phyloP scores from a whole-genome alignment of 2,888 invertebrate species.

The Chrysopilus asiliformis region DNA sequence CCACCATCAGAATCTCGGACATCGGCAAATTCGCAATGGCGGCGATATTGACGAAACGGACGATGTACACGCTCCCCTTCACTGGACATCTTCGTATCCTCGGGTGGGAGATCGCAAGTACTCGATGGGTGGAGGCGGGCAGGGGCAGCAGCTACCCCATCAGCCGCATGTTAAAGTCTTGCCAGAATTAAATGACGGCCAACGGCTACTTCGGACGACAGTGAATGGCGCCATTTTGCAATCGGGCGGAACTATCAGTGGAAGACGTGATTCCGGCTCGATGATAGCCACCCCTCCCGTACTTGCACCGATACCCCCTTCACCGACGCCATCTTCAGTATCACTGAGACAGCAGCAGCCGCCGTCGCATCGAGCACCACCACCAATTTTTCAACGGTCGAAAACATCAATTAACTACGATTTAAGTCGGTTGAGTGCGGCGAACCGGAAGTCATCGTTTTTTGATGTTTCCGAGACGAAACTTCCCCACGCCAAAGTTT shows the following conservation, averaged over 20 bases:
- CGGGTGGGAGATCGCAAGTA: conserved; percentile 11
- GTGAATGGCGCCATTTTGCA: conserved; percentile 73
- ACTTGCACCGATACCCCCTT: not conserved
- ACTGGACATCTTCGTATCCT: conserved; percentile 11
- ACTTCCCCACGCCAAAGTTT: conserved; percentile 10
- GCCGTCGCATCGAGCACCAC: conserved; percentile 5
- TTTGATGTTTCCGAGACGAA: conserved; percentile 3
- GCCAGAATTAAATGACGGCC: conserved; percentile 51
- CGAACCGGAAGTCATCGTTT: not conserved
- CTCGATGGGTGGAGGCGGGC: conserved; percentile 7
- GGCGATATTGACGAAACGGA: too few relatives aligned
- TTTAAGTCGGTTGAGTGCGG: not conserved
- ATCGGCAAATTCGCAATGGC: conserved; percentile 4
- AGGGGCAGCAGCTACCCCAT: not conserved
- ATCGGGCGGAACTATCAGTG: conserved; percentile 71
- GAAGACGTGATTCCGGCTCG: conserved; percentile 44
- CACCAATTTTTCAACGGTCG: conserved; percentile 17
- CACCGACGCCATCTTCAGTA: too few relatives aligned
- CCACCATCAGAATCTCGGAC: not conserved
- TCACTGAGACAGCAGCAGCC: too few relatives aligned
- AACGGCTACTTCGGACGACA: conserved; percentile 50
- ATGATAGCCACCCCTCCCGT: too few relatives aligned
- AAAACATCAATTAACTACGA: conserved; percentile 16
- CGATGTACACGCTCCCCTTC: conserved; percentile 2
- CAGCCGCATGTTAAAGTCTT: conserved; percentile 43